Evolutionary conservation across 2,888 invertebrate species (phyloP).

Genomic region (Lithophane semibrunnea): DNA sequence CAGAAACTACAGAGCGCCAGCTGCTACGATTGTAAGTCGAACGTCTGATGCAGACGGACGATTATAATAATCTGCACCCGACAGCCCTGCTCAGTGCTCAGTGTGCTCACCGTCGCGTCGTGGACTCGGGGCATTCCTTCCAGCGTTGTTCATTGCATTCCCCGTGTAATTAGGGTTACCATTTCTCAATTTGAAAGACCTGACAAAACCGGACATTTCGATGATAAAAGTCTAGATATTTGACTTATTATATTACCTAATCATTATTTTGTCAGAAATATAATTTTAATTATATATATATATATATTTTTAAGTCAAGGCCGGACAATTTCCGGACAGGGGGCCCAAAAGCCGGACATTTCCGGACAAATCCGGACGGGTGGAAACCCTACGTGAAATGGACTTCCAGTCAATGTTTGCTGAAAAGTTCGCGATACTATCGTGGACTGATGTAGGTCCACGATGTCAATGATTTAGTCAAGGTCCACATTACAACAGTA

Average conservation of each 20-base stretch:
- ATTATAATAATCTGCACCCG: background rate
- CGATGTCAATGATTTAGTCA: background rate
- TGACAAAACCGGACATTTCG: background rate
- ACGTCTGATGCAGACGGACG: background rate
- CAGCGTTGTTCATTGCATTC: slow-evolving; percentile 57
- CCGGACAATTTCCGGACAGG: no score
- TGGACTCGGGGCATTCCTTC: slow-evolving; percentile 30
- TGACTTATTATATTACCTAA: background rate
- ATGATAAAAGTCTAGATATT: background rate
- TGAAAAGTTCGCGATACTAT: slow-evolving; percentile 25
- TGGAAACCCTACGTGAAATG: background rate
- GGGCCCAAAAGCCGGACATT: background rate
- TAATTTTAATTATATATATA: no score
- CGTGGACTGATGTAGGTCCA: slow-evolving; percentile 5
- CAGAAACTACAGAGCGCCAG: background rate
- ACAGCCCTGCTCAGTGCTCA: slow-evolving; percentile 50
- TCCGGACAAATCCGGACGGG: background rate
- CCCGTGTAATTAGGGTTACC: slow-evolving; percentile 10
- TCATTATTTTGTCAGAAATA: no score
- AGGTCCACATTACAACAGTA: background rate
- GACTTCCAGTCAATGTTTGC: slow-evolving; percentile 31
- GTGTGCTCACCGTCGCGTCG: background rate
- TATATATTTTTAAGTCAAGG: no score
- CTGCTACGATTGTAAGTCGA: background rate
- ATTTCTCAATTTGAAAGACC: background rate